Evolutionary conservation across 2,888 invertebrate species (phyloP).

Genomic region (Aphodius granarius): DNA sequence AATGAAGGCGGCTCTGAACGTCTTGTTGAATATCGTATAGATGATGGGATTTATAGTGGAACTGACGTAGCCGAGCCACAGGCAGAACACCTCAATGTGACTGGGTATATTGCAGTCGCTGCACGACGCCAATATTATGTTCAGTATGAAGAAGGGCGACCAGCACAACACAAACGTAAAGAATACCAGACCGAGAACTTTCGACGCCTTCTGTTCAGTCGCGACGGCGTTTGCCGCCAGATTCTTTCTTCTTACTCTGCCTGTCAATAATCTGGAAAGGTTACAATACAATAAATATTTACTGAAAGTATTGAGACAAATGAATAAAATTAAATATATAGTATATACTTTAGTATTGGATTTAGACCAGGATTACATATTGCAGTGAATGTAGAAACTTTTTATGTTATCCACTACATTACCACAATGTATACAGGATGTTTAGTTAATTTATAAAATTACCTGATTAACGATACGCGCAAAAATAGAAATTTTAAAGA

Average conservation of each 20-base stretch:
- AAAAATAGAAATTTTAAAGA: too few species aligned
- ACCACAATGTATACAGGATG: too few species aligned
- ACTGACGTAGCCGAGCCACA: conserved; percentile 92
- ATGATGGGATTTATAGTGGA: conserved; percentile 93
- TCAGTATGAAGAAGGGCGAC: conserved; percentile 90
- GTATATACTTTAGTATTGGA: neutral
- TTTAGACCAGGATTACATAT: too few species aligned
- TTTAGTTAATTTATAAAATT: too few species aligned
- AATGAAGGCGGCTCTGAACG: conserved; percentile 84
- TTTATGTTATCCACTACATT: too few species aligned
- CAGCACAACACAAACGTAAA: conserved; percentile 92
- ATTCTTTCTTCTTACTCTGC: conserved; percentile 69
- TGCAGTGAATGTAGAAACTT: too few species aligned
- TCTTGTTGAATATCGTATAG: conserved; percentile 90
- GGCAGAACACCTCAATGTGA: conserved; percentile 76
- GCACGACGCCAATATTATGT: conserved; percentile 85
- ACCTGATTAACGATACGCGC: too few species aligned
- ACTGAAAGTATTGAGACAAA: neutral
- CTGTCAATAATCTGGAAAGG: conserved; percentile 66
- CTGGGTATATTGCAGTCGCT: conserved; percentile 76
- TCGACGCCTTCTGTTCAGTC: conserved; percentile 95
- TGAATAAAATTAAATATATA: neutral
- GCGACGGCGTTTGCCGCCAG: conserved; percentile 79
- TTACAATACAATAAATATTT: neutral
- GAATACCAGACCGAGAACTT: conserved; percentile 88